Conservation (phyloP, 1,140 invertebrate species). For the Archivesica marissinica region DNA sequence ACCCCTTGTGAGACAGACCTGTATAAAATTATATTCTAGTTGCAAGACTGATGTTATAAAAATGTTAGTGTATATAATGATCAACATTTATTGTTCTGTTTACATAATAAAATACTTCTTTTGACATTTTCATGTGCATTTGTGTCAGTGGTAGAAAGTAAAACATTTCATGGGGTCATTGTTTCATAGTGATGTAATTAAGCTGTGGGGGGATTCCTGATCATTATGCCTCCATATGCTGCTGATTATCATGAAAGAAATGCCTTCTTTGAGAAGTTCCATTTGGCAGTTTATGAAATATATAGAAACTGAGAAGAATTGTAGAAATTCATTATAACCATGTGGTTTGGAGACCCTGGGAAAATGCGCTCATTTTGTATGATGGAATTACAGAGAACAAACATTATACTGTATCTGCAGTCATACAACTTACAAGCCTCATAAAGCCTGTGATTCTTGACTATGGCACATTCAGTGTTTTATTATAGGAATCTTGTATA, state of each 20-base stretch:
- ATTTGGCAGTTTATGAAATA: conserved; percentile 31
- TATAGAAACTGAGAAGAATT: background rate
- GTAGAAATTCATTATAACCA: conserved; percentile 49
- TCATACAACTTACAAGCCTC: conserved; percentile 12
- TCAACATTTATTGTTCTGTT: no score
- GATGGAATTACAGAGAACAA: conserved; percentile 17
- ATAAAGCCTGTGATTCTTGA: conserved; percentile 9
- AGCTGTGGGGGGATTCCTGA: background rate
- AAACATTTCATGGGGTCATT: background rate
- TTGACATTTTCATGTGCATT: no score
- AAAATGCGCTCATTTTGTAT: conserved; percentile 12
- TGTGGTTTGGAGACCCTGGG: conserved; percentile 49
- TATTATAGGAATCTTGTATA: background rate
- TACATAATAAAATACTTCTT: no score
- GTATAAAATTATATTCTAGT: no score
- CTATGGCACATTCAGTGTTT: no score
- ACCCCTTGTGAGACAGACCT: no score
- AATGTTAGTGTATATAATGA: no score
- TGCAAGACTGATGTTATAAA: no score
- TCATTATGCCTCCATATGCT: background rate
- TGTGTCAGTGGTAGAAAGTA: no score
- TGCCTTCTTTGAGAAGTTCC: conserved; percentile 28
- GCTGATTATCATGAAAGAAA: background rate
- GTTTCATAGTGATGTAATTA: background rate
- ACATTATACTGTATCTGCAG: background rate